These are phyloP conservation scores for Callitettix versicolor DNA, from an alignment of 1,140 invertebrate species.

Conservation along the genomic window DNA sequence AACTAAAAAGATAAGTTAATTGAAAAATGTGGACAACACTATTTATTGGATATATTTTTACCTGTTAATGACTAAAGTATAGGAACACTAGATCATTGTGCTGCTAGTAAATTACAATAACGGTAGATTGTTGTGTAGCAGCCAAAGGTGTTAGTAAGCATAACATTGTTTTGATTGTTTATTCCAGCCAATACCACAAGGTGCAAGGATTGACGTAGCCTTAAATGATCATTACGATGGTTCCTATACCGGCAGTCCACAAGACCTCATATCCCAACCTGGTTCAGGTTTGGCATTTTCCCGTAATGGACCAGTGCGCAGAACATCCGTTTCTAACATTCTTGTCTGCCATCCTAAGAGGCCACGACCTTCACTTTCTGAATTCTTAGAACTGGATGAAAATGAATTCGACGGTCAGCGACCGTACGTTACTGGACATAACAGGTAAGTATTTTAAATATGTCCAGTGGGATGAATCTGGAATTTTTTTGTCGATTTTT, in stretches of 20 bases:
- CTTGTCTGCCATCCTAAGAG: conserved; percentile 76
- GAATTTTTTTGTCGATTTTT: no score
- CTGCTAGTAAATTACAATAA: no score
- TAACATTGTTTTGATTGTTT: no score
- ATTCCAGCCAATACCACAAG: conserved; percentile 64
- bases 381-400: conserved; percentile 75
- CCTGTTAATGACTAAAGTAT: no score
- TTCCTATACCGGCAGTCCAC: conserved; percentile 88
- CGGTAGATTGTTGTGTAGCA: no score
- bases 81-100: no score
- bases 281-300: conserved; percentile 47
- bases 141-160: no score
- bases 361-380: conserved; percentile 58
- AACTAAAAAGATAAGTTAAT: no score
- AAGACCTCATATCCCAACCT: conserved; percentile 70
- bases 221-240: conserved; percentile 93
- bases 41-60: no score
- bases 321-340: conserved; percentile 79
- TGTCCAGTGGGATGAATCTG: no score
- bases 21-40: no score
- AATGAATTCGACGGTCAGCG: conserved; percentile 67
- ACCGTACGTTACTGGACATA: conserved; percentile 80
- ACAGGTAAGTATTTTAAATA: conserved; percentile 51
- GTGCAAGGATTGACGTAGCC: conserved; percentile 85
- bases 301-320: conserved; percentile 68